Conservation (phyloP, 2,113 vertebrate genomes). For the Leucosticte australis region DNA sequence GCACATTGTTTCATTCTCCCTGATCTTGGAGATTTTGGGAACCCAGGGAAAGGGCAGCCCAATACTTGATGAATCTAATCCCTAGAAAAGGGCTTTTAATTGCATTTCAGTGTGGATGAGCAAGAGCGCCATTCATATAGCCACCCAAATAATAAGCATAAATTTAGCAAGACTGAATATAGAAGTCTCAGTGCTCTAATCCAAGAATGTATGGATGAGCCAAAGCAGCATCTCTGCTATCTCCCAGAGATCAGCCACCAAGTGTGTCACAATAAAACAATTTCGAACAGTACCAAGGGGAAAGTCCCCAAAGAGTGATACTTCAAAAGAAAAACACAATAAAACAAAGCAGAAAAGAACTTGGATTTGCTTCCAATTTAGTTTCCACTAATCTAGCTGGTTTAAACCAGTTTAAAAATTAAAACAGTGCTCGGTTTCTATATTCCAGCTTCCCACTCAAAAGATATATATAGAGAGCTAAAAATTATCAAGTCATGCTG, state of each 20-base stretch:
- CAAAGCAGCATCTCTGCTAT: conserved; percentile 37
- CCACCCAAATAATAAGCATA: conserved; percentile 48
- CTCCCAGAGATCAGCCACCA: not conserved
- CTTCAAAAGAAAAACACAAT: not conserved
- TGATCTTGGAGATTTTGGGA: not conserved
- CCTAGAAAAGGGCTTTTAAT: conserved; percentile 17
- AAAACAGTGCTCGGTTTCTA: conserved; percentile 46
- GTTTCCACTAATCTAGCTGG: not conserved
- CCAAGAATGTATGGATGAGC: conserved; percentile 60
- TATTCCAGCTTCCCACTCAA: conserved; percentile 66
- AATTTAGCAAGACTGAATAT: conserved; percentile 74
- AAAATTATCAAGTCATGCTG: conserved; percentile 59
- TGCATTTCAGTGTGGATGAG: conserved; percentile 39
- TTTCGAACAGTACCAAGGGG: not conserved
- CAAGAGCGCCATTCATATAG: conserved; percentile 24
- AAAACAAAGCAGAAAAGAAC: not conserved
- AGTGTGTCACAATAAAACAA: conserved; percentile 38
- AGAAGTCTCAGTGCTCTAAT: conserved; percentile 61
- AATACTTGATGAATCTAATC: not conserved
- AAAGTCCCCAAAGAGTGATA: conserved; percentile 18
- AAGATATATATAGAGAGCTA: conserved; percentile 68
- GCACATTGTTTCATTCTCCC: not conserved
- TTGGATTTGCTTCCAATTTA: conserved; percentile 49
- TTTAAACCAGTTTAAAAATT: conserved; percentile 35
- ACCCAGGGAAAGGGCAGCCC: not conserved